Evolutionary conservation across 2,888 invertebrate species (phyloP), one percentile per base, ranked within the genome.

Genomic region (Cyaniris semiargus): DNA sequence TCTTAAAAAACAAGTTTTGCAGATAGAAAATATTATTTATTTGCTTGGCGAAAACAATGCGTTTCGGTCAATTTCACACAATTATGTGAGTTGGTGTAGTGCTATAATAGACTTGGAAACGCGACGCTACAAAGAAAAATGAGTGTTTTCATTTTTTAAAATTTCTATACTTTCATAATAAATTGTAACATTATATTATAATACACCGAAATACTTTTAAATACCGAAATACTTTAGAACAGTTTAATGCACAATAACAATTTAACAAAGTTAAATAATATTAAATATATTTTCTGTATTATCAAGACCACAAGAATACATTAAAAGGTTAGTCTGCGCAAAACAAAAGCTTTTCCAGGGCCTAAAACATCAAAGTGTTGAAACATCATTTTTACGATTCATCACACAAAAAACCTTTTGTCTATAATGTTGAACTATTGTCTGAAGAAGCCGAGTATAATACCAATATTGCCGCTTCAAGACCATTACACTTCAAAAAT

Each of bases 361-460:
- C 56, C 23, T 27, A 34, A 66, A 76, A 21, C 23, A 34, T 18
- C 23, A 31, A 76, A 53, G 70, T 66, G 66, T 66, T 66, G 66
- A 66, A 66, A 18, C 15, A 66, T 15, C 18, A 66, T 66, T 66
- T 66, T 66, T 66, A 66, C 27, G 27, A 66, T 15, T 66, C 66
- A 66, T 66, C 66, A 66, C 15, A 15, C 27, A 66, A 66, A 74
- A 74, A 74, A 74, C 48, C 48, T 76, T 38, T 60, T 66, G 34
- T 60, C 66, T 82, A 79, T 81, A 81, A 79, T 18, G 31, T 18
- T 13, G 21, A 66, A 66, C 66, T 66, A 81, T 80, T 80, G 81
- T 80, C 82, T 80, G 82, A 85, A 84, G 86, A 87, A 87, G 90
- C 89, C 87, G 89, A 90, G 89, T 88, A 85, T 86, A 84, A 79